phyloP scores from a whole-genome alignment of 2,888 invertebrate species.

The Euphydryas editha region DNA sequence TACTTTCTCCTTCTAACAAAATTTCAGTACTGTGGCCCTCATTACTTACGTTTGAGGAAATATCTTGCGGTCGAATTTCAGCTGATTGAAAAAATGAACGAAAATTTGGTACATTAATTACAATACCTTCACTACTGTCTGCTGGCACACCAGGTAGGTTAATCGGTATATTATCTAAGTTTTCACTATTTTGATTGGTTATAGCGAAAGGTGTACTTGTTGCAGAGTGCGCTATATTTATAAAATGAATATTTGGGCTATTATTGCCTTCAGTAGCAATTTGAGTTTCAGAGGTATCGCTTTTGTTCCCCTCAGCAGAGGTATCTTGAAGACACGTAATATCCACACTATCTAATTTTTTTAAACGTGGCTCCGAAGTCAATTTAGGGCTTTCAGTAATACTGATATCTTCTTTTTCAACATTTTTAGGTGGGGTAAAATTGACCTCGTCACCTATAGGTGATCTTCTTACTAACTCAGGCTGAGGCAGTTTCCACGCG shows the following conservation, averaged over 20 bases:
- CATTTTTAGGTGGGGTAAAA: constrained; percentile 55
- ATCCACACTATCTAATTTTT: constrained; percentile 74
- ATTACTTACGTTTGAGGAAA: constrained; percentile 51
- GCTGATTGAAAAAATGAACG: constrained; percentile 63
- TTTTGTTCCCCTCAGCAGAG: constrained; percentile 49
- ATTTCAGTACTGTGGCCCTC: constrained; percentile 50
- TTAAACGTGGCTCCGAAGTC: constrained; percentile 54
- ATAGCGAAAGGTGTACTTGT: constrained; percentile 70
- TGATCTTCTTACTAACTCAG: constrained; percentile 67
- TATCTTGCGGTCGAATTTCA: constrained; percentile 66
- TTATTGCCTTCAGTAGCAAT: constrained; percentile 48
- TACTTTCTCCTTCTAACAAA: constrained; percentile 56
- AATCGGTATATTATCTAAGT: constrained; percentile 55
- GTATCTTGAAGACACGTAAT: constrained; percentile 65
- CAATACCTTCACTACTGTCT: constrained; percentile 47
- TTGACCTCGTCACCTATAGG: constrained; percentile 55
- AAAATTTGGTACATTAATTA: constrained; percentile 55
- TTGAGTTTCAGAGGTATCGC: constrained; percentile 47
- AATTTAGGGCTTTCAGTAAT: constrained; percentile 53
- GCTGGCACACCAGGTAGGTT: constrained; percentile 49
- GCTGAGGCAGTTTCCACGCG: constrained; percentile 65
- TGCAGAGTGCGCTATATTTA: constrained; percentile 61
- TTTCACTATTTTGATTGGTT: constrained; percentile 43
- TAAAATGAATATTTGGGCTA: constrained; percentile 60
- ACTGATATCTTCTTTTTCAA: constrained; percentile 43